A percentile compares a stretch with the other conserved stretches of the same genome.
Evolutionary conservation across 2,113 vertebrate species (phyloP).

Genomic region (Melanerpes formicivorus): DNA sequence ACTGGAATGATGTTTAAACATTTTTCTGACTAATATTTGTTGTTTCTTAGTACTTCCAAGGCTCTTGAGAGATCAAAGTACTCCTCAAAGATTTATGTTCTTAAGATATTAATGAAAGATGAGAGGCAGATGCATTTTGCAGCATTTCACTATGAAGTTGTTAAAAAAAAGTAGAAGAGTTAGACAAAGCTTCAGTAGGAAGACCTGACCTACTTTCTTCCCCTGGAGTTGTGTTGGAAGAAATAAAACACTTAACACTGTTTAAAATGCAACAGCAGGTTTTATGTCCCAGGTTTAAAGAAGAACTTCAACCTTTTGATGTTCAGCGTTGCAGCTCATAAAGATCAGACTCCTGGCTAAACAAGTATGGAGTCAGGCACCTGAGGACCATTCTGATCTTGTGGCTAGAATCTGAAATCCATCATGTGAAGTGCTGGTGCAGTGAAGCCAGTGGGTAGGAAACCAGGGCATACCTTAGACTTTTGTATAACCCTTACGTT

Average conservation of each 20-base stretch:
- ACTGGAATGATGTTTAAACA: neutral
- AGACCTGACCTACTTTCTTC: neutral
- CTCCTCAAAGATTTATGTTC: neutral
- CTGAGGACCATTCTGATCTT: neutral
- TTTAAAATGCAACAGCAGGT: neutral
- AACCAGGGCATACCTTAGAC: neutral
- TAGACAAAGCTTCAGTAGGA: neutral
- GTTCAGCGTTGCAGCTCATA: neutral
- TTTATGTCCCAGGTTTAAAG: constrained; percentile 3
- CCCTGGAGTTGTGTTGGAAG: neutral
- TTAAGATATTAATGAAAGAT: neutral
- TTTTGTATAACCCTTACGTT: neutral
- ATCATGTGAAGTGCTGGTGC: neutral
- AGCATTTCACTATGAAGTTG: neutral
- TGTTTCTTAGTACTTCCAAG: neutral
- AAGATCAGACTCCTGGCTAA: neutral
- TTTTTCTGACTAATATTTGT: constrained; percentile 13
- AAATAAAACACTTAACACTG: neutral
- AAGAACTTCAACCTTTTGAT: neutral
- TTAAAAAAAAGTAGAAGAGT: no score
- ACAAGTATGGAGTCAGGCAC: neutral
- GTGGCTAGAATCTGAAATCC: neutral
- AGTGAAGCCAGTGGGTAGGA: neutral
- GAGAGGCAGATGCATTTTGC: neutral
- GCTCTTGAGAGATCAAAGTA: neutral